phyloP scores from a whole-genome alignment of 1,140 invertebrate species.

The Camponotus floridanus region DNA sequence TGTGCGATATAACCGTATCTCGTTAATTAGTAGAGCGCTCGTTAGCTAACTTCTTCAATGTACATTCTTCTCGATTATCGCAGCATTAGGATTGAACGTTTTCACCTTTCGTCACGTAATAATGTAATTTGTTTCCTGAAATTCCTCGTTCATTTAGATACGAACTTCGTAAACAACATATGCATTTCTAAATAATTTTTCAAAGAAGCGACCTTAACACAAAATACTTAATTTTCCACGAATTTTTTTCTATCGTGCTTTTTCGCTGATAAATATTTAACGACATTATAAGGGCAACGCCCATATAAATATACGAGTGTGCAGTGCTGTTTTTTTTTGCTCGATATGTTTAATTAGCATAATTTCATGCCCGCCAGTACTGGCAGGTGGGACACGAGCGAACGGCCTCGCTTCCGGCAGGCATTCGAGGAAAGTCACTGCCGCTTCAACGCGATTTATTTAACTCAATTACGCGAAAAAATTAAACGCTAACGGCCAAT shows the following conservation, averaged over 20 bases:
- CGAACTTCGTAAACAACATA: background rate
- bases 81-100: conserved; percentile 14
- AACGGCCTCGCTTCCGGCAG: conserved; percentile 38
- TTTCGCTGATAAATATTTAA: conserved; percentile 34
- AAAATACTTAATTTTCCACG: conserved; percentile 16
- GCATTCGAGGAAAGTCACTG: conserved; percentile 27
- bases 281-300: conserved; percentile 19
- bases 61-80: conserved; percentile 20
- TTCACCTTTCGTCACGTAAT: background rate
- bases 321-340: conserved; percentile 41
- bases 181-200: background rate
- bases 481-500: background rate
- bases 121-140: background rate
- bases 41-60: conserved; percentile 13
- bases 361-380: conserved; percentile 53
- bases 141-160: background rate
- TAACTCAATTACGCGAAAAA: conserved; percentile 24
- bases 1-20: conserved; percentile 6
- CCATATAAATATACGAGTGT: conserved; percentile 42
- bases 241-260: conserved; percentile 18
- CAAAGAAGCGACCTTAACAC: background rate
- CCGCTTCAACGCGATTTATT: conserved; percentile 38
- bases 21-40: conserved; percentile 30
- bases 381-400: conserved; percentile 53
- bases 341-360: conserved; percentile 63